Conservation (phyloP, 1,140 invertebrate species). For the Orchestia grillus region DNA sequence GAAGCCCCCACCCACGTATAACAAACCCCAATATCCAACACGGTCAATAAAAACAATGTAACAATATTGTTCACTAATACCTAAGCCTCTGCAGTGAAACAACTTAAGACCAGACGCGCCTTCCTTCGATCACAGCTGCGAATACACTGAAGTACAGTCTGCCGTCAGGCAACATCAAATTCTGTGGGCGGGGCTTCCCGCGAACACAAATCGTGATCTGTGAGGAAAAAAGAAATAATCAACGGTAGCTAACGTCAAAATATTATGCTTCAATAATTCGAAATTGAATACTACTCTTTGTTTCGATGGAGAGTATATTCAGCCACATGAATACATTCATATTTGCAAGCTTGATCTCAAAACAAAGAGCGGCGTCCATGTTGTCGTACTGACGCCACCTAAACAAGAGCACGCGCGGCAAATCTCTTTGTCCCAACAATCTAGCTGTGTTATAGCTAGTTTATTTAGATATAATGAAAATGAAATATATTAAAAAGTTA, state of each 20-base stretch:
- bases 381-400: constrained; percentile 51
- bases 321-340: neutral
- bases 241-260: neutral
- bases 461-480: neutral
- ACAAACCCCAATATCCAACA: neutral
- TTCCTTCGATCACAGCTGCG: constrained; percentile 17
- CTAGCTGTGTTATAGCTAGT: neutral
- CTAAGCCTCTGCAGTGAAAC: constrained; percentile 37
- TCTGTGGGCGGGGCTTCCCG: constrained; percentile 44
- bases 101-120: constrained; percentile 36
- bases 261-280: neutral
- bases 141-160: constrained; percentile 1
- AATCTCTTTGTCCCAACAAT: constrained; percentile 39
- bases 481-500: neutral
- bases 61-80: neutral
- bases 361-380: constrained; percentile 50
- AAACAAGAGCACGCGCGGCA: constrained; percentile 51
- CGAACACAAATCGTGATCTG: neutral
- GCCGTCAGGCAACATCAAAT: constrained; percentile 15
- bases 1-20: neutral
- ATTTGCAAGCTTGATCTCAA: neutral
- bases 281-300: neutral
- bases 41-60: constrained; percentile 5
- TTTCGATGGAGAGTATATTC: neutral
- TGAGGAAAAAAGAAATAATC: neutral